Evolutionary conservation across 2,113 vertebrate genomes (phyloP).

Genomic region (Uria lomvia): DNA sequence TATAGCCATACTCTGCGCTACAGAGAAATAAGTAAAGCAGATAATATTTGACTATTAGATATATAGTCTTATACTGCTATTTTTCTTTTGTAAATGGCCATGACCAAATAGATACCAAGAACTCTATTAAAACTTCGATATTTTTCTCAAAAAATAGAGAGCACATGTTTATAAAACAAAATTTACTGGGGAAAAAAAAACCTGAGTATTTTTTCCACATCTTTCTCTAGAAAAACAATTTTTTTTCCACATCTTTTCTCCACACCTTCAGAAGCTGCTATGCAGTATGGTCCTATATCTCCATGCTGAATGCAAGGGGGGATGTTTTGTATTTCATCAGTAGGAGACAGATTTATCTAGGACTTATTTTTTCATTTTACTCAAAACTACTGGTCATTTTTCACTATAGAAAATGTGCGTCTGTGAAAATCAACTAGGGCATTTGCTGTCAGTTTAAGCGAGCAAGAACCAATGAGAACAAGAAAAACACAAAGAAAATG

Average conservation of each 20-base stretch:
- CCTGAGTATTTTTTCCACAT: not conserved
- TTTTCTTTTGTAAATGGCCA: not conserved
- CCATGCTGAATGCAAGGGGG: not conserved
- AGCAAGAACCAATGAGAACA: constrained; percentile 39
- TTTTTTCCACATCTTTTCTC: not conserved
- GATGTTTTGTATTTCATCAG: constrained; percentile 42
- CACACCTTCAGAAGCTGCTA: not conserved
- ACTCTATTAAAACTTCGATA: not conserved
- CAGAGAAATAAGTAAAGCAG: not conserved
- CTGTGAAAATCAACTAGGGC: constrained; percentile 42
- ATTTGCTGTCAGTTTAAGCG: constrained; percentile 60
- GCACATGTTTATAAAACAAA: not conserved
- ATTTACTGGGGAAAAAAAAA: not conserved
- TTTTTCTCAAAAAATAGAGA: not conserved
- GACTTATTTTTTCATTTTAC: constrained; percentile 1
- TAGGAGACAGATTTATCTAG: not conserved
- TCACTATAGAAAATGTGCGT: constrained; percentile 29
- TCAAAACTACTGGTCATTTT: constrained; percentile 39
- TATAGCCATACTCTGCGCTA: not conserved
- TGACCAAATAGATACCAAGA: not conserved
- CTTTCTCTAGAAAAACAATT: not conserved
- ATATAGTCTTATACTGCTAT: not conserved
- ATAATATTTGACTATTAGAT: not conserved
- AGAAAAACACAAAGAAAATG: constrained; percentile 51
- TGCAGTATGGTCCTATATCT: not conserved